Base-by-base conservation (phyloP, 2,113 vertebrate species). In the Ovibos moschatus region DNA sequence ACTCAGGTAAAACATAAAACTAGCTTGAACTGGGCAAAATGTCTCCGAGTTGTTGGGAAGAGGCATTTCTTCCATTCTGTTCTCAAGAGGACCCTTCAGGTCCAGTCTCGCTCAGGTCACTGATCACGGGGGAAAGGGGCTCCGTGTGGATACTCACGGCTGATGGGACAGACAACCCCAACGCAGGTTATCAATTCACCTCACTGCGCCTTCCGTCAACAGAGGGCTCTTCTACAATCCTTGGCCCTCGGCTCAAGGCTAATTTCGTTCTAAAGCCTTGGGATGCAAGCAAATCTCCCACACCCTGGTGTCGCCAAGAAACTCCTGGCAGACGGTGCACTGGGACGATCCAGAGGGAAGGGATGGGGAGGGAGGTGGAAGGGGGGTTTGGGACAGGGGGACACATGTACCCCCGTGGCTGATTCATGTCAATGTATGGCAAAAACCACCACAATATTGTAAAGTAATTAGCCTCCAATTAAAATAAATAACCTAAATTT, bases 61-160 rank as follows among this genome's bases (percentile, higher is more conserved):
- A 15, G 28, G 40, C 16, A 17, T 43, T 79, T 85, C 76, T 4
- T 81, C 91, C 81, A 53, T 51, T 53, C 30, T 62, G 47, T 53
- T n/a, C 78, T 21, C 15, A 1, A 27, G 33, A 84, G 88, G 53
- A 12, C 43, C 14, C 55, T 78, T 43, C 60, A 40, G 27, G 55
- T 58, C 40, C 30, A 27, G 30, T 1, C 0, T 7, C 4, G 4
- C 0, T 7, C 6, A 7, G 15, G 82, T 58, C 60, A 9, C 2
- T 0, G 2, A 30, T 58, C 51, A 74, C 7, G 3, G 19, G 25
- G n/a, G 28, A 21, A 62, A 87, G 47, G 53, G 28, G 33, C 23
- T n/a, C 62, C 3, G 6, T 19, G 43, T 25, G 5, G 23, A 71
- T 16, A 3, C 30, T 13, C 2, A 36, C 5, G 17, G 36, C 23